Conservation (phyloP, 2,888 invertebrate genomes). For the Ormyrus labotus region DNA sequence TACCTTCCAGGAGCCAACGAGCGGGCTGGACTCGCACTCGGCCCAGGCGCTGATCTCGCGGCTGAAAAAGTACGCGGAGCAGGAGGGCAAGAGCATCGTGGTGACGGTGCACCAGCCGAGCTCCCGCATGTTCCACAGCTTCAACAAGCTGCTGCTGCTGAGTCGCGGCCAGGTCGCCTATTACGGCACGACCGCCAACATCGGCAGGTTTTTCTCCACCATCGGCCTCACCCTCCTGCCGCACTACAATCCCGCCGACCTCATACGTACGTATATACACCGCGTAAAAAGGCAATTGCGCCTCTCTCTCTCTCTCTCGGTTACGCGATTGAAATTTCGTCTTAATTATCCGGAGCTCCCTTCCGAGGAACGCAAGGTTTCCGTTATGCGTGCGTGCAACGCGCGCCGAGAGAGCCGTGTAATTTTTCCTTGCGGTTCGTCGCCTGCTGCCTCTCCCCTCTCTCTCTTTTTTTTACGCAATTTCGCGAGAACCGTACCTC, state of each 20-base stretch:
- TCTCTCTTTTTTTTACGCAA: background rate
- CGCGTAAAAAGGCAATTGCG: constrained; percentile 6
- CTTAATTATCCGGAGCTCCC: constrained; percentile 22
- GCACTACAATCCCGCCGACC: constrained; percentile 91
- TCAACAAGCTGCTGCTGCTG: constrained; percentile 84
- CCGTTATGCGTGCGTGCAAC: background rate
- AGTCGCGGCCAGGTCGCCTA: constrained; percentile 86
- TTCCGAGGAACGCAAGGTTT: background rate
- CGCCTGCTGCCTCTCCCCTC: background rate
- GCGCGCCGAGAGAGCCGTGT: background rate
- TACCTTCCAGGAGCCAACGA: constrained; percentile 84
- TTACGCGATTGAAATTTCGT: constrained; percentile 28
- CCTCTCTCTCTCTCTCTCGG: background rate
- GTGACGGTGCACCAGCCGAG: constrained; percentile 90
- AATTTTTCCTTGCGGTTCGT: constrained; percentile 19
- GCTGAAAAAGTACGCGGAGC: constrained; percentile 84
- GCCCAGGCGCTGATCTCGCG: constrained; percentile 85
- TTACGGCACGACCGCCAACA: constrained; percentile 84
- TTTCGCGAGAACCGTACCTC: background rate
- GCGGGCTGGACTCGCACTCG: constrained; percentile 88
- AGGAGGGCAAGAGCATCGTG: constrained; percentile 87
- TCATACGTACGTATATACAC: constrained; percentile 80
- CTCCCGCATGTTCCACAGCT: constrained; percentile 89
- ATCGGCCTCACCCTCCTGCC: constrained; percentile 85
- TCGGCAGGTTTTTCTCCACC: constrained; percentile 84